Conservation (phyloP, 2,797 vertebrate species). For the Thalassophryne amazonica region DNA sequence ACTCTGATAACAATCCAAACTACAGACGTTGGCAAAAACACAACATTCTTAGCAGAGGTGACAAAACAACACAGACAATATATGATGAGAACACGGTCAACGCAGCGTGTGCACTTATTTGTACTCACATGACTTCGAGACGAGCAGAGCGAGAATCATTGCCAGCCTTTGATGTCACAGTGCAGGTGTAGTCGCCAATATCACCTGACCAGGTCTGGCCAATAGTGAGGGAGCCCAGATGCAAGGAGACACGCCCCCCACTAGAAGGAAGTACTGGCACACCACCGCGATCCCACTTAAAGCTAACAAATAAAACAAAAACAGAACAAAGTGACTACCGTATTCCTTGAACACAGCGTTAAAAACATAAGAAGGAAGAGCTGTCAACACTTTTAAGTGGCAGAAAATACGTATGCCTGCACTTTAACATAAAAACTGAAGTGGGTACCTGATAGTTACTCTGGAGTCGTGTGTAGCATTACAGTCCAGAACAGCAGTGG, state of each 20-base stretch:
- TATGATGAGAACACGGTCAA: not conserved
- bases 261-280: slow-evolving; percentile 73
- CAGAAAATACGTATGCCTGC: too few species aligned
- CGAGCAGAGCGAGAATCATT: slow-evolving; percentile 87
- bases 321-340: too few species aligned
- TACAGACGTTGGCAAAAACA: too few species aligned
- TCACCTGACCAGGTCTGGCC: slow-evolving; percentile 97
- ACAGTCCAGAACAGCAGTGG: slow-evolving; percentile 85
- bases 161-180: slow-evolving; percentile 86
- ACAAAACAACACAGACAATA: not conserved
- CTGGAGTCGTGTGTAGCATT: slow-evolving; percentile 87
- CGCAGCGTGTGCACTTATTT: not conserved
- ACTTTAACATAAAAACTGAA: not conserved
- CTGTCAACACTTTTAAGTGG: too few species aligned
- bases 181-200: slow-evolving; percentile 94
- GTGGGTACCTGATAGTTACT: slow-evolving; percentile 80
- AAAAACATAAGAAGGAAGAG: too few species aligned
- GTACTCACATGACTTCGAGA: slow-evolving; percentile 95
- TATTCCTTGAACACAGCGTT: too few species aligned
- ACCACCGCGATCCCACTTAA: slow-evolving; percentile 87
- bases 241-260: slow-evolving; percentile 84
- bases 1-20: too few species aligned
- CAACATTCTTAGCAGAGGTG: too few species aligned
- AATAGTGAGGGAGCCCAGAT: slow-evolving; percentile 87
- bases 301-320: too few species aligned